phyloP scores from a whole-genome alignment of 2,797 vertebrate genomes.

The Typhlichthys subterraneus region DNA sequence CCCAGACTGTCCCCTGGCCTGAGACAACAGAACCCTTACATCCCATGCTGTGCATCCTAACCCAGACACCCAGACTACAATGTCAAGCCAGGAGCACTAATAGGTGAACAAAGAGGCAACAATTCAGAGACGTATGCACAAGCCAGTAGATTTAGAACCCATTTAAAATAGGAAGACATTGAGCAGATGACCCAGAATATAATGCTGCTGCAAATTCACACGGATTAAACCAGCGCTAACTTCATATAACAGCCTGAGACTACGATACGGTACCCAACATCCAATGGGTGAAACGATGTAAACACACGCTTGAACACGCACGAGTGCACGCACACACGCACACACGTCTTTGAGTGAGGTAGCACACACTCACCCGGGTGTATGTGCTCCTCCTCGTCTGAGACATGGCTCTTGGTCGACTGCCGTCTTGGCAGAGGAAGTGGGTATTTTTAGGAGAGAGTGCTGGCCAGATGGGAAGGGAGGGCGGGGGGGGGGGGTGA shows the following conservation, averaged over 20 bases:
- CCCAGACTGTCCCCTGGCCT: not conserved
- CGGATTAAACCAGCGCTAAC: conserved; percentile 16
- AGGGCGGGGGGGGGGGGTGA: conserved; percentile 29
- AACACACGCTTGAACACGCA: conserved; percentile 3
- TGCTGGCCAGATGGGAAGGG: conserved; percentile 44
- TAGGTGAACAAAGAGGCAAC: conserved; percentile 59
- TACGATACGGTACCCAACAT: not conserved
- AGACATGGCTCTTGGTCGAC: conserved; percentile 81
- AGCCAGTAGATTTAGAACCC: not conserved
- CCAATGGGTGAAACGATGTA: conserved; percentile 20
- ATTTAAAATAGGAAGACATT: not conserved
- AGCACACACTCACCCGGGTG: conserved; percentile 85
- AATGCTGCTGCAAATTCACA: conserved; percentile 5
- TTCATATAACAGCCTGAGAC: conserved; percentile 9
- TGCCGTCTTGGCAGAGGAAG: conserved; percentile 29
- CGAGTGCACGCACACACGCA: not conserved
- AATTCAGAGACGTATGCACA: conserved; percentile 34
- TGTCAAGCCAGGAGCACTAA: not conserved
- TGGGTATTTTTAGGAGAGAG: conserved; percentile 29
- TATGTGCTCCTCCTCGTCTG: conserved; percentile 86
- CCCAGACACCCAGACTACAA: conserved; percentile 12
- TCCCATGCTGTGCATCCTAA: conserved; percentile 22
- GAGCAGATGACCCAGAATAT: too few relatives aligned
- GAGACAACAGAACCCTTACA: conserved; percentile 12
- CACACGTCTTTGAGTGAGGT: not conserved